Conservation (phyloP, 2,113 vertebrate genomes). For the Galbula dea region DNA sequence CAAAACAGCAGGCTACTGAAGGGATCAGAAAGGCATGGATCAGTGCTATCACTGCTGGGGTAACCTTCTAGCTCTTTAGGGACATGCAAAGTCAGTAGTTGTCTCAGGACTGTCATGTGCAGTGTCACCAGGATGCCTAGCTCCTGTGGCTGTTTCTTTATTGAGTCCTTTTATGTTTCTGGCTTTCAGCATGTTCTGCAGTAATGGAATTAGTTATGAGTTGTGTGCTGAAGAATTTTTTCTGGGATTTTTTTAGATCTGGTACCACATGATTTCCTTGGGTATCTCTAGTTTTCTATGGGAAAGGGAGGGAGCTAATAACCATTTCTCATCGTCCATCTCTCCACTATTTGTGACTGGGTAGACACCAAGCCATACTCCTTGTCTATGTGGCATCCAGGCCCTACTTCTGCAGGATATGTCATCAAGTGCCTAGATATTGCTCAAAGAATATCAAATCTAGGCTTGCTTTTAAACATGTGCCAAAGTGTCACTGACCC, state of each 20-base stretch:
- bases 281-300: neutral
- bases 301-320: neutral
- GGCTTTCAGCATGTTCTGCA: neutral
- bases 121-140: neutral
- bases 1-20: neutral
- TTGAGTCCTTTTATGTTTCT: neutral
- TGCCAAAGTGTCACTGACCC: neutral
- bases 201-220: neutral
- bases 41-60: neutral
- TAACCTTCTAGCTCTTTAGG: neutral
- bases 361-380: neutral
- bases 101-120: neutral
- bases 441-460: neutral
- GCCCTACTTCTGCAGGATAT: neutral
- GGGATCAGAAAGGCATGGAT: neutral
- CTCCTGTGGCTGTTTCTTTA: neutral
- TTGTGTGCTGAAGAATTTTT: neutral
- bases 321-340: neutral
- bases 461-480: neutral
- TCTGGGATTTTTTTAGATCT: neutral
- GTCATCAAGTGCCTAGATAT: neutral
- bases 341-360: neutral
- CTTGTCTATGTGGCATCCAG: neutral
- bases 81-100: neutral
- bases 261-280: neutral